Percentiles rank a stretch among this genome's conserved stretches.
phyloP scores from a whole-genome alignment of 2,113 vertebrate species.

The Amphiprion ocellaris region DNA sequence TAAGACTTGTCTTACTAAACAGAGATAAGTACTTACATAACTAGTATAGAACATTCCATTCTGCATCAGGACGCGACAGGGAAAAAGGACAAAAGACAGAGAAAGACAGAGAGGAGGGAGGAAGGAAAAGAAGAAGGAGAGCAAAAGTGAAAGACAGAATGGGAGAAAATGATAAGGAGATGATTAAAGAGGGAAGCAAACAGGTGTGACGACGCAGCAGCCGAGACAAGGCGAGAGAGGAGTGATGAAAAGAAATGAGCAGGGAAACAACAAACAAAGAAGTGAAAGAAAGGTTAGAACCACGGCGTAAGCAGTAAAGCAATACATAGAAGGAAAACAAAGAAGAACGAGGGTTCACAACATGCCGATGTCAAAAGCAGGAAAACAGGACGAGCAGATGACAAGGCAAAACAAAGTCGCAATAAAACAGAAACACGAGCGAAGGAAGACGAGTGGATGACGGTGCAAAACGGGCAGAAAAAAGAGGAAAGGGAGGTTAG shows the following conservation, averaged over 20 bases:
- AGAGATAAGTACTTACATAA: constrained; percentile 90
- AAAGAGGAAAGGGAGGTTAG: constrained; percentile 8
- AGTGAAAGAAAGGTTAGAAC: background rate
- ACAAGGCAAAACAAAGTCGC: constrained; percentile 39
- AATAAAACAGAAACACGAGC: constrained; percentile 15
- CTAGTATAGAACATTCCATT: constrained; percentile 93
- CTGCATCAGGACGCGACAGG: constrained; percentile 83
- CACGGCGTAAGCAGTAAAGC: constrained; percentile 7
- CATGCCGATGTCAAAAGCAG: constrained; percentile 44
- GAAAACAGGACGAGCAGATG: constrained; percentile 63
- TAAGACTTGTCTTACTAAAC: constrained; percentile 47
- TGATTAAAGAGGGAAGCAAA: constrained; percentile 26
- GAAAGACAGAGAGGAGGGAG: constrained; percentile 31
- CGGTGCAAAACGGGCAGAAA: constrained; percentile 53
- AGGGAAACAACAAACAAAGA: background rate
- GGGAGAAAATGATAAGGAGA: background rate
- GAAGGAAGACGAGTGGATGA: constrained; percentile 75
- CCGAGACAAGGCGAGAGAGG: background rate
- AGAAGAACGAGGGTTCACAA: background rate
- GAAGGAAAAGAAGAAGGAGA: background rate
- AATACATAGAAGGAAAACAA: background rate
- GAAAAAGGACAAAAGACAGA: constrained; percentile 75
- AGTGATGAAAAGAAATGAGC: too few relatives aligned
- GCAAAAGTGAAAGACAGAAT: background rate
- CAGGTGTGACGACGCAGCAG: background rate